Conservation (phyloP, 1,140 invertebrate species). For the Drosophila gunungcola region DNA sequence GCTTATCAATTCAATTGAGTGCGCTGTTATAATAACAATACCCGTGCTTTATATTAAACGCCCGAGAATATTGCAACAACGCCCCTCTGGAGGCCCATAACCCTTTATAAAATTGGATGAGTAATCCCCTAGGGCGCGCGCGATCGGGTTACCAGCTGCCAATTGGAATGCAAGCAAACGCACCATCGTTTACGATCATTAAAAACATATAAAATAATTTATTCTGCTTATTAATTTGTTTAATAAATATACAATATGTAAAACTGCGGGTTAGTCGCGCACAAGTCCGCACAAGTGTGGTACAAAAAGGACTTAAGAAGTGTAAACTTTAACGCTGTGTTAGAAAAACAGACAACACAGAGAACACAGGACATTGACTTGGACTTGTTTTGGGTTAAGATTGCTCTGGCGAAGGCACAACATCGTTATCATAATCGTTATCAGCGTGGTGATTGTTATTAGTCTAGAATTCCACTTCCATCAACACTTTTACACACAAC, state of each 20-base stretch:
- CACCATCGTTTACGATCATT: slow-evolving; percentile 60
- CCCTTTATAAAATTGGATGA: slow-evolving; percentile 47
- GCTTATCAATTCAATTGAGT: slow-evolving; percentile 76
- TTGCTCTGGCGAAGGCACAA: slow-evolving; percentile 51
- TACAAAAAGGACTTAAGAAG: slow-evolving; percentile 45
- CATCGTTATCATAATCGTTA: slow-evolving; percentile 48
- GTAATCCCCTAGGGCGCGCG: slow-evolving; percentile 38
- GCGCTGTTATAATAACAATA: slow-evolving; percentile 76
- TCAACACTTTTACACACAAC: slow-evolving; percentile 47
- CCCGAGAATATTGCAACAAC: slow-evolving; percentile 45
- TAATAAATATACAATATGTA: slow-evolving; percentile 82
- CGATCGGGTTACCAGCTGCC: slow-evolving; percentile 44
- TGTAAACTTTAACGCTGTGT: slow-evolving; percentile 52
- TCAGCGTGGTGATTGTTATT: slow-evolving; percentile 40
- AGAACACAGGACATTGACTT: slow-evolving; percentile 53
- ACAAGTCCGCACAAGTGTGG: slow-evolving; percentile 45
- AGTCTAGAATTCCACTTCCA: slow-evolving; percentile 42
- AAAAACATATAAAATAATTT: slow-evolving; percentile 83
- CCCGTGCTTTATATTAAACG: slow-evolving; percentile 65
- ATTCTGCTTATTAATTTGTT: slow-evolving; percentile 82
- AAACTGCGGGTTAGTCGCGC: slow-evolving; percentile 64
- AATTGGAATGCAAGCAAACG: slow-evolving; percentile 34
- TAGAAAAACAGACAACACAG: slow-evolving; percentile 49
- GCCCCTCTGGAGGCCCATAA: slow-evolving; percentile 11
- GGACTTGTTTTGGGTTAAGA: slow-evolving; percentile 51